Base-by-base conservation (phyloP, 1,140 invertebrate species). In the Macrocentrus cingulum region DNA sequence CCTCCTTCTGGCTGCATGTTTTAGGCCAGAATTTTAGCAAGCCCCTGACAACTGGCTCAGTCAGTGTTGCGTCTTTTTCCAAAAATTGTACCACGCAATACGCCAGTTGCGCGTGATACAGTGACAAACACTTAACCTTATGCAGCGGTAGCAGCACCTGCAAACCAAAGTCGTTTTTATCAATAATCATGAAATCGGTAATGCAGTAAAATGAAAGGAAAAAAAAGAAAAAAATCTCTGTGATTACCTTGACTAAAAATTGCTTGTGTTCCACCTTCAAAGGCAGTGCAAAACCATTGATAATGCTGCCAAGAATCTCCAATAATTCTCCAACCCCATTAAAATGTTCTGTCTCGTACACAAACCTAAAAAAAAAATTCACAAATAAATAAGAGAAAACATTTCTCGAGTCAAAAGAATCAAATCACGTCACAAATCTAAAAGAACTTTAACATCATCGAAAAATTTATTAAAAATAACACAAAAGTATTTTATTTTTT, bases 1-100 rank as follows among this genome's bases (percentile, higher is more conserved):
- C 93, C 85, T 99, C 96, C 84, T 99, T 99, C 81, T 97, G 96
- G 81, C 94, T 97, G 81, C 95, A 97, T 48, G 95, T 97, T 83
- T 98, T 99, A 72, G 97, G 97, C 97, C 97, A 99, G 84, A 95
- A 98, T 81, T 98, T 99, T 66, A 99, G 86, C 69, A 99, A 85
- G 66, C 95, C 93, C 75, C 92, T 89, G 69, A 99, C 90, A 52
- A 99, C 96, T 60, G 92, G 92, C 83, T 98, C 95, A 63, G 96
- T 99, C 68, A 99, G 85, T 66, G 89, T 91, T 66, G 95, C 87
- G 84, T 99, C 97, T 80, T 99, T 99, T 83, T 99, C 97, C 60
- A 99, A 83, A 85, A 99, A 99, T 84, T 99, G 97, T 66, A 99
- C 97, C 75, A 99, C 95, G 85, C 97, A 99, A 83, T 99, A 99